Evolutionary conservation across 2,113 vertebrate genomes (phyloP), one percentile per base, ranked within the genome.

Genomic region (Galemys pyrenaicus): DNA sequence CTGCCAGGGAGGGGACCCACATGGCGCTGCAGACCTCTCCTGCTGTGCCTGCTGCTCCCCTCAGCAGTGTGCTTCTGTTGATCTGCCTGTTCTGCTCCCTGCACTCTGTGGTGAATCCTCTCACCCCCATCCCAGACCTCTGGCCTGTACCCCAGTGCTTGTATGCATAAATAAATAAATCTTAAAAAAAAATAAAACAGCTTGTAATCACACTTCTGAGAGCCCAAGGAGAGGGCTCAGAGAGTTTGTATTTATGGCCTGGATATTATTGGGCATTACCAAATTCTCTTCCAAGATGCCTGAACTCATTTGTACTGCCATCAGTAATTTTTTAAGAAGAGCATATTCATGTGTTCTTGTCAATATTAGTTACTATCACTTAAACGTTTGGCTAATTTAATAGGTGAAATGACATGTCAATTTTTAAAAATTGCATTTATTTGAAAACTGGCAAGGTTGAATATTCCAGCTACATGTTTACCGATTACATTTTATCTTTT

Each of bases 401-500:
- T 82, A 81, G 86, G 62, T 65, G 32, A 85, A 86, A 87, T 20
- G 77, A 71, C 46, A 78, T 89, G 39, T 78, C 41, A 67, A 20
- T 81, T 91, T 91, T 79, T 82, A 28, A 67, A 74, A 85, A 15
- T 65, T 82, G 19, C 35, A 13, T 89, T 91, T 93, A 65, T 89
- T 91, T 81, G 62, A 71, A 73, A 95, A 89, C 68, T 91, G 24
- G 30, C 46, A 74, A 87, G 91, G 49, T 49, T 81, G 79, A 94
- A 46, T 91, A 54, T 89, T 91, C 73, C 22, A 30, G 32, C 6
- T 64, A 26, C 56, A 11, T 82, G 39, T 91, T 80, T 79, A 56
- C 46, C 44, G 58, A 44, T 86, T 95, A 22, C 83, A 35, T 6
- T 4, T 82, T 24, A 68, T 96, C 46, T 94, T 94, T 87, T 44